Base-by-base conservation (phyloP, 1,140 invertebrate genomes). In the Paralvinella palmiformis region DNA sequence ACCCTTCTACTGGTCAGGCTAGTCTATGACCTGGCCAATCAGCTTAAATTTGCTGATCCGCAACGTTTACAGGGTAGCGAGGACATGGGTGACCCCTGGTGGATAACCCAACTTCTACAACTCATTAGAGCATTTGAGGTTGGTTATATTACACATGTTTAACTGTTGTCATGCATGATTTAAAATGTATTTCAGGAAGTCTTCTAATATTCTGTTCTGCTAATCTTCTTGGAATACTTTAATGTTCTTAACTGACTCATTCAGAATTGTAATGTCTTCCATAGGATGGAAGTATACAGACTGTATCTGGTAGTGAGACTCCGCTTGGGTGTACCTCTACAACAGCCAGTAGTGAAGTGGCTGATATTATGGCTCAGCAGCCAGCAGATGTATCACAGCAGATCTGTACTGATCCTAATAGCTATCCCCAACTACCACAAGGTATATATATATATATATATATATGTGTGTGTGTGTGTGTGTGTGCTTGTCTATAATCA, bases 1-100 rank as follows among this genome's bases (percentile, higher is more conserved):
- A 70, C 72, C 44, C 72, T 74, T 20, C 77, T 80, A 31, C 86
- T 93, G 58, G 84, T 89, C 7, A 78, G 85, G 24, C 80, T 86
- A 62, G 84, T 92, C 13, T 86, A 86, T 68, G 73, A 80, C 65
- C 75, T 91, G 63, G 86, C 88, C 1, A 86, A 88, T 71, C 82
- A 86, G 63, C 83, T 95, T 48, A 91, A 92, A 75, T 89, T 88
- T 73, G 85, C 87, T 69, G 91, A 95, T 83, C 89, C 89, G 5
- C 78, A 86, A 58, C 84, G 79, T 50, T 83, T 81, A 52, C 75
- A 77, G 31, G 72, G 72, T 45, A 78, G 73, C 35, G 72, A 69
- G 7, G 72, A 73, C 13, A 82, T 70, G 7, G 72, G 73, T 10
- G 83, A 84, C 68, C 82, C 82, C 10, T 62, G 74, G 22, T 84